These are phyloP conservation scores for Dendrophyllia cribrosa DNA, from an alignment of 64 coral and sea anemone genomes.

Conservation along the genomic window DNA sequence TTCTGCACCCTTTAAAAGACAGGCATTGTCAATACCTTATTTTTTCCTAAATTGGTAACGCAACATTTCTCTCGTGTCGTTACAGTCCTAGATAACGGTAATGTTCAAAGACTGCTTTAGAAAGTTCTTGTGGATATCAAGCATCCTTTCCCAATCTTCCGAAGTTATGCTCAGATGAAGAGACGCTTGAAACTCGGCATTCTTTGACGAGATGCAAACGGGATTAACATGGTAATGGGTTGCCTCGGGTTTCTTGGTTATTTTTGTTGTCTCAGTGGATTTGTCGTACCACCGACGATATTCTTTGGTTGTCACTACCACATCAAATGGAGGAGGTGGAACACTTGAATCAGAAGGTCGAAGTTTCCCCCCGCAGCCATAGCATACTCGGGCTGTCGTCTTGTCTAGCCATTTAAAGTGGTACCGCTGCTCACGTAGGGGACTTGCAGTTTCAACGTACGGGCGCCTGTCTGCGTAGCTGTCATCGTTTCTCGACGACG, in stretches of 20 bases:
- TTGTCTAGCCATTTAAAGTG: constrained; percentile 18
- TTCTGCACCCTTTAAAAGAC: too few species aligned
- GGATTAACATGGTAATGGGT: constrained; percentile 48
- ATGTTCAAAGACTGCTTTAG: too few species aligned
- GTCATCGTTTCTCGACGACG: too few species aligned
- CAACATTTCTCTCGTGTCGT: too few species aligned
- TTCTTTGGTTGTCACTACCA: constrained; percentile 27
- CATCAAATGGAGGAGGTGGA: constrained; percentile 24
- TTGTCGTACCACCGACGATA: constrained; percentile 40
- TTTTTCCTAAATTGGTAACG: too few species aligned
- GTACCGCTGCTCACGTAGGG: not conserved
- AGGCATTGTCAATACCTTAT: too few species aligned
- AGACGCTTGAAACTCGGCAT: not conserved
- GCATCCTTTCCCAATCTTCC: not conserved
- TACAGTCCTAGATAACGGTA: too few species aligned
- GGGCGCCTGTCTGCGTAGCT: not conserved
- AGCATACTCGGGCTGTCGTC: constrained; percentile 6
- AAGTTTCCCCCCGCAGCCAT: constrained; percentile 39
- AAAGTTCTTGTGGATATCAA: not conserved
- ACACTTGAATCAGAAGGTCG: not conserved
- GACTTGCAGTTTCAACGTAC: not conserved
- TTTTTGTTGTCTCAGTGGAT: not conserved
- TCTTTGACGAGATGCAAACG: constrained; percentile 1
- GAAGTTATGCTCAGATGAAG: constrained; percentile 3
- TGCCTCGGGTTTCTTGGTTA: constrained; percentile 10